Evolutionary conservation across 2,113 vertebrate species (phyloP), one percentile per base, ranked within the genome.

Genomic region (Rousettus leschenaultii): DNA sequence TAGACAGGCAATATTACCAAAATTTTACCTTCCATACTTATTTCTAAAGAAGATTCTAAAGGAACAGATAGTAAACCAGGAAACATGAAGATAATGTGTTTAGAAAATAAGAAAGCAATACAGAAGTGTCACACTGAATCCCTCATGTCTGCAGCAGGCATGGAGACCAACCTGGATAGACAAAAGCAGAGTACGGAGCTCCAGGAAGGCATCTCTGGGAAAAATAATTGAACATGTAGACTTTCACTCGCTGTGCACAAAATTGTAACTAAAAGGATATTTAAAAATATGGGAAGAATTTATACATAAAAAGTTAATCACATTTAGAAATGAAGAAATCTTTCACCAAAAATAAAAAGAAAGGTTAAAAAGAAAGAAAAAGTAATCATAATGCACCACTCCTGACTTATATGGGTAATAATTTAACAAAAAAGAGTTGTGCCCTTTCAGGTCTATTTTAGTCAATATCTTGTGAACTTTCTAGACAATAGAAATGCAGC

Each of bases 341-440:
- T 74, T 73, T 79, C 9, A 13, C 38, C 43, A 88, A 89, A 61
- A 38, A 48, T 74, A 78, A 48, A 48, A 48, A 48, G 2, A 94
- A 79, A 86, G 9, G 1, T 65, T 94, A 24, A 87, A 90, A 80
- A 80, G 40, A 80, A 84, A 88, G 53, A 38, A 92, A 95, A 80
- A 40, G 1, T 59, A 63, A 73, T 45, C 66, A 28, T 73, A 51
- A 88, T 28, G n/a, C 0, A 82, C 18, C 10, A 28, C 7, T 79
- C 26, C 82, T 13, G 2, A 88, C 4, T 53, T 70, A 88, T 11
- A 30, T 70, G 10, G 18, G 4, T 12, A 96, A 61, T 73, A 68
- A 75, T 59, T 87, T 74, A 84, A 63, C n/a, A 28, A 63, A 94
- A 94, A 86, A 19, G 2, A 86, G 21, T 55, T 35, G n/a, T 86